Percentiles rank a stretch among this genome's conserved stretches.
Conservation (phyloP, 2,888 invertebrate genomes). For the Cenopis cana region DNA sequence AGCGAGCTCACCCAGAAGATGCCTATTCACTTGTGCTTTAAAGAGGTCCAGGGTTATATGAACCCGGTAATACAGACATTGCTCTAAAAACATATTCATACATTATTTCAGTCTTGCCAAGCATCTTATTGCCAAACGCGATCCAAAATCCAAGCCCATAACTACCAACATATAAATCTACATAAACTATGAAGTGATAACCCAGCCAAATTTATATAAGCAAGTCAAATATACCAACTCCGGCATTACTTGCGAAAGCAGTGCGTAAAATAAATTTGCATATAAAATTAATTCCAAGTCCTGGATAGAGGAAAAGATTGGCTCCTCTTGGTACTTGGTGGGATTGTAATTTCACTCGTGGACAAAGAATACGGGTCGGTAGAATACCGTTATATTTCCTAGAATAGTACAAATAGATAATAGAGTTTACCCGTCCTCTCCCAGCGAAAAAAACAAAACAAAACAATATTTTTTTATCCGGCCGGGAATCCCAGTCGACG, state of each 20-base stretch:
- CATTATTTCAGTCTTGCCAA: background rate
- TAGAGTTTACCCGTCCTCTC: no score
- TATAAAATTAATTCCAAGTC: conserved; percentile 45
- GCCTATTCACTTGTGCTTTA: no score
- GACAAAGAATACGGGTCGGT: no score
- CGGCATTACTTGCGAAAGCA: conserved; percentile 42
- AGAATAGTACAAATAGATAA: no score
- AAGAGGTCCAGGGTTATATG: no score
- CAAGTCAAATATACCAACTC: conserved; percentile 37
- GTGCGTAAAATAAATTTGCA: conserved; percentile 45
- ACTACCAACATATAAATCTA: conserved; percentile 6
- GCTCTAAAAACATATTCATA: no score
- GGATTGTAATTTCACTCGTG: background rate
- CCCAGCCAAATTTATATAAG: conserved; percentile 31
- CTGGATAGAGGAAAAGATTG: conserved; percentile 33
- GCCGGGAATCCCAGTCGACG: no score
- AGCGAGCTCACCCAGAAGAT: no score
- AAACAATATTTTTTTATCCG: no score
- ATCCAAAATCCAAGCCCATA: conserved; percentile 2
- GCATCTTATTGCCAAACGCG: background rate
- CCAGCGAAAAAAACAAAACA: no score
- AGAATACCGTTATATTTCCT: no score
- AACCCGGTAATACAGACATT: no score
- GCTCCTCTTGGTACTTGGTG: conserved; percentile 17
- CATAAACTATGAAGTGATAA: conserved; percentile 36